These are phyloP conservation scores for Oasisia sp. DNA, from an alignment of 2,888 invertebrate species.

Conservation along the genomic window DNA sequence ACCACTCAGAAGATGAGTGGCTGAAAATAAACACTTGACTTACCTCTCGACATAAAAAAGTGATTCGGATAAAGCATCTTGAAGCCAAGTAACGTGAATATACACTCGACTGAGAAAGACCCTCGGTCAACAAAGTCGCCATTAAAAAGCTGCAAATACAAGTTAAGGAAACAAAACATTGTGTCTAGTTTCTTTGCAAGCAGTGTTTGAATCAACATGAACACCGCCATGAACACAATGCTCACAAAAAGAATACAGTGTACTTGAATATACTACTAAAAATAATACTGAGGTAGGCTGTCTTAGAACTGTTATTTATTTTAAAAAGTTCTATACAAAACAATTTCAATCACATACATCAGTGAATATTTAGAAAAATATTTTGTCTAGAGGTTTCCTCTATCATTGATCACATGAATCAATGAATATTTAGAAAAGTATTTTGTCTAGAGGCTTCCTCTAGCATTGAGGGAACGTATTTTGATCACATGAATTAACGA, in stretches of 20 bases:
- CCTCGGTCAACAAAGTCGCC: slow-evolving; percentile 99
- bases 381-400: too few relatives aligned
- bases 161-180: background rate
- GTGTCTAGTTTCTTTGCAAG: background rate
- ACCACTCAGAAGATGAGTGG: background rate
- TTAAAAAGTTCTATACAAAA: too few relatives aligned
- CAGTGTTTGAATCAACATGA: background rate
- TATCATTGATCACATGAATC: too few relatives aligned
- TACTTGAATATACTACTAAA: too few relatives aligned
- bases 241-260: too few relatives aligned
- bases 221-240: background rate
- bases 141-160: slow-evolving; percentile 82
- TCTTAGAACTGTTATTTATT: too few relatives aligned
- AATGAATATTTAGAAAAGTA: too few relatives aligned
- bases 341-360: too few relatives aligned
- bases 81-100: slow-evolving; percentile 95
- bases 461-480: background rate
- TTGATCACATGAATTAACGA: too few relatives aligned
- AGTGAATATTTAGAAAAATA: too few relatives aligned
- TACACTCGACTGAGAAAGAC: slow-evolving; percentile 98
- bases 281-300: too few relatives aligned
- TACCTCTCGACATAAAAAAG: slow-evolving; percentile 97
- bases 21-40: slow-evolving; percentile 51
- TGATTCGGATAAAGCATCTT: slow-evolving; percentile 95
- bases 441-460: too few relatives aligned